A percentile compares a stretch with the other conserved stretches of the same genome.
phyloP scores from a whole-genome alignment of 2,888 invertebrate genomes.

The Tuberolachnus salignus region DNA sequence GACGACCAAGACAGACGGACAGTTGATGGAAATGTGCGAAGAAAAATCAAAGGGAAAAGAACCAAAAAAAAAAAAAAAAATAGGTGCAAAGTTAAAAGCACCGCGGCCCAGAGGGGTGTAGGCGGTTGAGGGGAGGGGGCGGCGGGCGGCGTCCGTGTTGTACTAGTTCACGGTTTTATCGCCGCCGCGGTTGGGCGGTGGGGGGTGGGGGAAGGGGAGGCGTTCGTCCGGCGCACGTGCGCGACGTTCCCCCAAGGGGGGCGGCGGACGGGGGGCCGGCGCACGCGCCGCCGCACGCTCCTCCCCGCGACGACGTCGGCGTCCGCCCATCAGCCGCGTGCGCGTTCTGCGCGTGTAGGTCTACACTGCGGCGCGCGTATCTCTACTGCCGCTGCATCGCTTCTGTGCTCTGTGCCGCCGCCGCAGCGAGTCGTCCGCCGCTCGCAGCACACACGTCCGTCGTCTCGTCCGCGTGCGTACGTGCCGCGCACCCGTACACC shows the following conservation, averaged over 20 bases:
- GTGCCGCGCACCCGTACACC: neutral
- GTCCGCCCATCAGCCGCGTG: slow-evolving; percentile 39
- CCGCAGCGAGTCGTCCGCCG: slow-evolving; percentile 29
- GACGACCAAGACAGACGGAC: no score
- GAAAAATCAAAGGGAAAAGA: no score
- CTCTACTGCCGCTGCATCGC: neutral
- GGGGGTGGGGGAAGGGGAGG: neutral
- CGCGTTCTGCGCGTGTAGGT: neutral
- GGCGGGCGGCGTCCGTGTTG: neutral
- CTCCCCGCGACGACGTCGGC: slow-evolving; percentile 25
- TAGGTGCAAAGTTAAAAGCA: neutral
- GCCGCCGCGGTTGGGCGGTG: neutral
- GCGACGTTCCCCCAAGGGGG: slow-evolving; percentile 16
- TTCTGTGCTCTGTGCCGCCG: slow-evolving; percentile 22
- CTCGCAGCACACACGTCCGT: slow-evolving; percentile 24
- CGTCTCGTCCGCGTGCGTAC: slow-evolving; percentile 8
- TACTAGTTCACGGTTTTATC: neutral
- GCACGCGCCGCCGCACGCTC: slow-evolving; percentile 33
- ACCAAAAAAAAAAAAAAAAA: neutral
- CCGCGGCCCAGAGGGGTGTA: no score
- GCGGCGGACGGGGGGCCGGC: slow-evolving; percentile 32
- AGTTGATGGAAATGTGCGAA: no score
- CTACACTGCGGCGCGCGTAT: neutral
- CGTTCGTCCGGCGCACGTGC: neutral
- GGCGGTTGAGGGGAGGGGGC: neutral